Evolutionary conservation across 2,797 vertebrate genomes (phyloP).

Genomic region (Sus cebifrons): DNA sequence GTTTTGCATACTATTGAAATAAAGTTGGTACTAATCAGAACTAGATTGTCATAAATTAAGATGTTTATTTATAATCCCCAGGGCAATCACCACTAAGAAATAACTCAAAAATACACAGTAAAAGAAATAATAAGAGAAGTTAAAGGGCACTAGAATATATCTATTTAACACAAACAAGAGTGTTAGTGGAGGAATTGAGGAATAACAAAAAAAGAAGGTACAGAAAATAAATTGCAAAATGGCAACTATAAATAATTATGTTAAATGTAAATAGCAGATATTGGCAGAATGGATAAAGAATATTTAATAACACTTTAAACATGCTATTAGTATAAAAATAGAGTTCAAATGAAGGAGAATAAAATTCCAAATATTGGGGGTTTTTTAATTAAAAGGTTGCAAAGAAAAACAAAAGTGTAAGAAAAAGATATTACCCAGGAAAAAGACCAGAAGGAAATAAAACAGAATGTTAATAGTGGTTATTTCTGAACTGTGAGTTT

Average conservation of each 20-base stretch:
- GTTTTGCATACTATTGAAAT: constrained; percentile 1
- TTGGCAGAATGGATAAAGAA: not conserved
- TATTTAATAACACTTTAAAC: constrained; percentile 19
- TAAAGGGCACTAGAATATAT: not conserved
- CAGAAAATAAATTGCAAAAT: constrained; percentile 27
- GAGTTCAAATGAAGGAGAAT: not conserved
- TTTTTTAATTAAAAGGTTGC: not conserved
- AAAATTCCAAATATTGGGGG: not conserved
- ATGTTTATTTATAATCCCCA: not conserved
- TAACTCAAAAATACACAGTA: not conserved
- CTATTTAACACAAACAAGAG: not conserved
- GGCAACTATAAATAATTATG: not conserved
- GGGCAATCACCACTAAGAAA: not conserved
- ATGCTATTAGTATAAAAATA: not conserved
- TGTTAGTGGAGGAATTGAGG: not conserved
- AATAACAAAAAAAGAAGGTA: not conserved
- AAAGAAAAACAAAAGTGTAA: not conserved
- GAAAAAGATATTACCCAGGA: not conserved
- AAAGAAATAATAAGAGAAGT: constrained; percentile 14
- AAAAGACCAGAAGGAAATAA: constrained; percentile 4
- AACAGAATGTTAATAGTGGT: not conserved
- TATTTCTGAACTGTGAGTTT: constrained; percentile 44
- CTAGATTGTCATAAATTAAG: not conserved
- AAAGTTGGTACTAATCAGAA: not conserved
- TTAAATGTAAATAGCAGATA: not conserved